Percentiles rank a stretch among this genome's conserved stretches.
Evolutionary conservation across 2,797 vertebrate species (phyloP).

Genomic region (Pyrocephalus nanus): DNA sequence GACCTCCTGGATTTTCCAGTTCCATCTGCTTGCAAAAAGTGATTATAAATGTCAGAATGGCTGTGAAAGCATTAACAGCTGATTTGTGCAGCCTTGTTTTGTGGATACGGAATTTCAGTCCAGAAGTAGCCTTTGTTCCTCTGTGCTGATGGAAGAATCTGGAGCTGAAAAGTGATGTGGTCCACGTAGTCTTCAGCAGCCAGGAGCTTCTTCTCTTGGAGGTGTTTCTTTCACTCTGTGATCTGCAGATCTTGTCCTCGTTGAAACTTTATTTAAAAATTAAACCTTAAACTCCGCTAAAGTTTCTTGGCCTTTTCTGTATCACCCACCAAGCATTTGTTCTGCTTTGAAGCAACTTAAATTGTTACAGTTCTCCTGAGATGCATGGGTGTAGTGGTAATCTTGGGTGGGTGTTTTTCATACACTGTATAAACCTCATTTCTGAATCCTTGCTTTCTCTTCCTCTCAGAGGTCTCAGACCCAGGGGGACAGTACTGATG

Average conservation of each 20-base stretch:
- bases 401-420: not conserved
- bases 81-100: not conserved
- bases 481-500: fast-evolving
- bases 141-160: not conserved
- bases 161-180: not conserved
- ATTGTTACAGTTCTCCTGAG: not conserved
- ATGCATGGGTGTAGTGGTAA: not conserved
- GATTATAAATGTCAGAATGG: not conserved
- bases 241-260: not conserved
- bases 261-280: not conserved
- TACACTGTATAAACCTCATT: not conserved
- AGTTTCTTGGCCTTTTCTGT: not conserved
- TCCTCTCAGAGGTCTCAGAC: not conserved
- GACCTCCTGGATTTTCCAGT: not conserved
- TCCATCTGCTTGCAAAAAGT: not conserved
- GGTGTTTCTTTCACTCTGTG: not conserved
- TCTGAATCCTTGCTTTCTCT: not conserved
- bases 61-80: not conserved
- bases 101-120: not conserved
- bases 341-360: not conserved
- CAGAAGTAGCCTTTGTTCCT: not conserved
- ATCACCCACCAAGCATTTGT: not conserved
- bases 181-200: not conserved
- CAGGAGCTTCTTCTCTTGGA: not conserved
- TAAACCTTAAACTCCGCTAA: not conserved